phyloP scores from a whole-genome alignment of 2,888 invertebrate species.

The Nematopogon swammerdamellus region DNA sequence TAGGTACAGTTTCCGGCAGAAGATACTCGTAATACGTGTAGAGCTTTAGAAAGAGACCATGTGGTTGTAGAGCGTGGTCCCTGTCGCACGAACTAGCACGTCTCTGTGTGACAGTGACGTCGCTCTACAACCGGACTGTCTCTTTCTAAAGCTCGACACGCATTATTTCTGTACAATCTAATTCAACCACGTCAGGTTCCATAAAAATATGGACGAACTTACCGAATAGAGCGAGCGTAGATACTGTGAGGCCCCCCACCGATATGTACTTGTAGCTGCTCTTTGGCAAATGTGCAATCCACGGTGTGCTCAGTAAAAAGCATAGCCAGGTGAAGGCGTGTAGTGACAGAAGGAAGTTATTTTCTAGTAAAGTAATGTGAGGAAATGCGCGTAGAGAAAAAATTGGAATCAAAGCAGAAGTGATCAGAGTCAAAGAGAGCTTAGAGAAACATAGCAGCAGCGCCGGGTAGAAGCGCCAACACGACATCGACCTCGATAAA shows the following conservation, averaged over 20 bases:
- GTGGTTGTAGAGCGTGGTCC: too few relatives aligned
- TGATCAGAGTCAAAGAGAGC: slow-evolving; percentile 31
- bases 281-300: slow-evolving; percentile 41
- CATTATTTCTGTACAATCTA: background rate
- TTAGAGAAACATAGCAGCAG: slow-evolving; percentile 34
- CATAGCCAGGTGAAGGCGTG: slow-evolving; percentile 49
- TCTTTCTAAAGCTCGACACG: too few relatives aligned
- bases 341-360: slow-evolving; percentile 39
- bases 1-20: too few relatives aligned
- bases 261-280: slow-evolving; percentile 42
- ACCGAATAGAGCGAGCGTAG: slow-evolving; percentile 37
- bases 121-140: too few relatives aligned
- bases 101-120: too few relatives aligned
- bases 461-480: slow-evolving; percentile 47
- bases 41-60: too few relatives aligned
- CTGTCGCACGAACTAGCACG: too few relatives aligned
- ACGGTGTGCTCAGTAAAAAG: slow-evolving; percentile 39
- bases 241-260: slow-evolving; percentile 28
- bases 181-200: too few relatives aligned
- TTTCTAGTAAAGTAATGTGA: slow-evolving; percentile 32
- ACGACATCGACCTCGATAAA: slow-evolving; percentile 37
- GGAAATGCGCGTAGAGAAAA: slow-evolving; percentile 35
- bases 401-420: slow-evolving; percentile 31
- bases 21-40: too few relatives aligned
- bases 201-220: slow-evolving; percentile 14